Percentiles rank a stretch among this genome's conserved stretches.
Evolutionary conservation across 2,797 vertebrate species (phyloP).

Genomic region (Sciurus carolinensis): DNA sequence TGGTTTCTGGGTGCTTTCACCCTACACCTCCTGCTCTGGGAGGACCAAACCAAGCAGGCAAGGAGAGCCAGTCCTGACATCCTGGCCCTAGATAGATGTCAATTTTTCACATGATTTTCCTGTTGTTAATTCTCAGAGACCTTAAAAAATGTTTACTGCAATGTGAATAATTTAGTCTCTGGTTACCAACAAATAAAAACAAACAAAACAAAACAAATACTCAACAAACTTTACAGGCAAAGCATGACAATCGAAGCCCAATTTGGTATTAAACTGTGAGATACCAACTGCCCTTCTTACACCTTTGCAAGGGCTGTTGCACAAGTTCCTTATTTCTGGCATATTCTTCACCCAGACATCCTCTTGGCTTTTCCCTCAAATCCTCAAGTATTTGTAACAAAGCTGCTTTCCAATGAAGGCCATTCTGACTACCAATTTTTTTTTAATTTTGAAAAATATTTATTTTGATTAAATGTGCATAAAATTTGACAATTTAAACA

Average conservation of each 20-base stretch:
- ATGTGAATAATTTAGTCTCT: slow-evolving; percentile 89
- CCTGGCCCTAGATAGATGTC: slow-evolving; percentile 64
- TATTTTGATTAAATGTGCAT: neutral
- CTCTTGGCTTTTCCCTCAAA: neutral
- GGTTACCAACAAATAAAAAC: neutral
- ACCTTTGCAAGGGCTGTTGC: neutral
- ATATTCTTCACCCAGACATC: neutral
- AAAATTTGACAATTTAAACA: neutral
- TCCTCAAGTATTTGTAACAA: neutral
- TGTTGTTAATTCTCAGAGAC: slow-evolving; percentile 81
- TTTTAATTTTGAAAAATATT: neutral
- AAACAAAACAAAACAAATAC: too few relatives aligned
- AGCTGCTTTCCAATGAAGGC: neutral
- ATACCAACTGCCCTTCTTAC: neutral
- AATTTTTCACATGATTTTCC: slow-evolving; percentile 88
- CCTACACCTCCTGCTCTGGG: neutral
- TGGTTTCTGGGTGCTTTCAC: too few relatives aligned
- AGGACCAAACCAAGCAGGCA: neutral
- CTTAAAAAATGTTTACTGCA: slow-evolving; percentile 88
- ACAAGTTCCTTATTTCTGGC: neutral
- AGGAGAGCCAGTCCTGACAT: neutral
- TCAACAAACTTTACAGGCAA: neutral
- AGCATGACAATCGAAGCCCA: neutral
- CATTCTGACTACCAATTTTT: neutral
- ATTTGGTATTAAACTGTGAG: too few relatives aligned